Conservation (phyloP, 2,113 vertebrate genomes). For the Dasypus novemcinctus region DNA sequence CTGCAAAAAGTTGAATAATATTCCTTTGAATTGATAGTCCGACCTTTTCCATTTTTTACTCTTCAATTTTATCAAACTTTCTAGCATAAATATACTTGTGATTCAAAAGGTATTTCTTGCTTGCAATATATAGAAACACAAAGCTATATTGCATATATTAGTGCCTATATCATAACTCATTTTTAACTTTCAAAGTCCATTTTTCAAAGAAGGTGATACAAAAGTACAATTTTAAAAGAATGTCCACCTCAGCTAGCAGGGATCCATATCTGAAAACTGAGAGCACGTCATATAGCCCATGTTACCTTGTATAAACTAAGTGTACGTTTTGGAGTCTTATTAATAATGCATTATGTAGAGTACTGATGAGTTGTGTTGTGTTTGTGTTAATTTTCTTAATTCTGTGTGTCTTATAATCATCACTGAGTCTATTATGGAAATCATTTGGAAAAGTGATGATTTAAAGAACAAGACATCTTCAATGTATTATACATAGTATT, state of each 20-base stretch:
- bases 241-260: constrained; percentile 37
- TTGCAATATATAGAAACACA: constrained; percentile 44
- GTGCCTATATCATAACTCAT: constrained; percentile 60
- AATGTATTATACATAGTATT: constrained; percentile 70
- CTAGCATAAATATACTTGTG: constrained; percentile 38
- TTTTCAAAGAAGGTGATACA: constrained; percentile 53
- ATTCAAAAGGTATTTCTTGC: constrained; percentile 52
- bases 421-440: constrained; percentile 44
- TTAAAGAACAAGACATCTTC: constrained; percentile 56
- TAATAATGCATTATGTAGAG: constrained; percentile 52
- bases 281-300: constrained; percentile 61
- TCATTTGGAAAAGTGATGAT: constrained; percentile 46
- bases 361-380: constrained; percentile 67
- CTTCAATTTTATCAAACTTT: constrained; percentile 29
- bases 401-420: constrained; percentile 67
- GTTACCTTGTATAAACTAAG: constrained; percentile 66
- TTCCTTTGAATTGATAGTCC: constrained; percentile 11
- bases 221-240: constrained; percentile 50
- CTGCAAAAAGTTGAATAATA: constrained; percentile 1
- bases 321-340: constrained; percentile 75
- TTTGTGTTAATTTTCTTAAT: constrained; percentile 67
- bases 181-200: constrained; percentile 34
- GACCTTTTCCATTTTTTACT: constrained; percentile 42
- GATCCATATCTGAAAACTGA: constrained; percentile 56
- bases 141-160: constrained; percentile 62